Evolutionary conservation across 37 sponge, comb jelly and placozoan genomes (phyloP).

Genomic region (Axinella damicornis): DNA sequence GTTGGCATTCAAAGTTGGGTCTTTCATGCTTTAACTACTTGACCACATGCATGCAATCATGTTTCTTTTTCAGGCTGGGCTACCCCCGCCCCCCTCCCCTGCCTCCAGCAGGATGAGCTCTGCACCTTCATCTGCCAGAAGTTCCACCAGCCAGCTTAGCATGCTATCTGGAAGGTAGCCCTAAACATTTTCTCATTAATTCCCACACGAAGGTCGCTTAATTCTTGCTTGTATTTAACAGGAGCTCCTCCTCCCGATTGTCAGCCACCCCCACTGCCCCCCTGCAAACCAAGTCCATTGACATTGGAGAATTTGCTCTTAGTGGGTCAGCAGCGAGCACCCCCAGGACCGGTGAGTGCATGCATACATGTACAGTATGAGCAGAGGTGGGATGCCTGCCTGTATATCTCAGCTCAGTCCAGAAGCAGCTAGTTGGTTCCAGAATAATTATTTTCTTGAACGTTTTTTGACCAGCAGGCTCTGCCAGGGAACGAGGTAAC

Average conservation of each 20-base stretch:
- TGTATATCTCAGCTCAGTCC: too few relatives aligned
- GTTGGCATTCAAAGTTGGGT: too few relatives aligned
- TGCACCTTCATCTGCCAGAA: conserved; percentile 41
- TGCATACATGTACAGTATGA: too few relatives aligned
- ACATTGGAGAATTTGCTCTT: conserved; percentile 21
- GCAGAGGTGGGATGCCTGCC: too few relatives aligned
- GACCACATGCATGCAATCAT: too few relatives aligned
- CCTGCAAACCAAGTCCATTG: conserved; percentile 41
- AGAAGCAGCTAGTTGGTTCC: too few relatives aligned
- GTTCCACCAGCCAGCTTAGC: conserved; percentile 41
- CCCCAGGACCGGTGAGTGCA: conserved; percentile 8
- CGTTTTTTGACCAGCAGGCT: too few relatives aligned
- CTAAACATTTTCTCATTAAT: neutral
- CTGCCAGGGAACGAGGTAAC: too few relatives aligned
- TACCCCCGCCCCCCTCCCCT: conserved; percentile 81
- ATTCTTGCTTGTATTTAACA: neutral
- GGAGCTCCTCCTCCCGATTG: conserved; percentile 5
- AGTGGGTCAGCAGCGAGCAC: neutral
- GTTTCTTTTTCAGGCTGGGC: conserved; percentile 49
- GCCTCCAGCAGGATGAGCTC: conserved; percentile 63
- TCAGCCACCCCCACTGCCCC: conserved; percentile 21
- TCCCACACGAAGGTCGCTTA: neutral
- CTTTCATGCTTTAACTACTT: too few relatives aligned
- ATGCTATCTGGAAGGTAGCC: conserved; percentile 7
- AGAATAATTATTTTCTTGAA: too few relatives aligned